Conservation (phyloP, 2,113 vertebrate genomes). For the Pelmatolapia mariae region DNA sequence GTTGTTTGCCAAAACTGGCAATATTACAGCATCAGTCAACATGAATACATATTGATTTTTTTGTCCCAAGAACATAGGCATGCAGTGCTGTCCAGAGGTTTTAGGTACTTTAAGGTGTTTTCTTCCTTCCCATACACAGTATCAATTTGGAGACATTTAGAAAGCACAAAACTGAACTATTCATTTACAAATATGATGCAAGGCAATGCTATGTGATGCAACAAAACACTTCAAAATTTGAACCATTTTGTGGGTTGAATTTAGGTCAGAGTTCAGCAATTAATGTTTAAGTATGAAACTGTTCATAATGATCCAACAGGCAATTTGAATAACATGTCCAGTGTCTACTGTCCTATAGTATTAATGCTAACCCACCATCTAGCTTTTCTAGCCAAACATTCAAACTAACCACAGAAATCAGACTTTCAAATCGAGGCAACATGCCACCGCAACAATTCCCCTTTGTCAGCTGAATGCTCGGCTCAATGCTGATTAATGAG, state of each 20-base stretch:
- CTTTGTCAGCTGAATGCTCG: slow-evolving; percentile 23
- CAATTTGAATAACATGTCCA: background rate
- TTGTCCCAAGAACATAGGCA: background rate
- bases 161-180: background rate
- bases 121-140: background rate
- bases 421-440: slow-evolving; percentile 17
- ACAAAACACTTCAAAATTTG: background rate
- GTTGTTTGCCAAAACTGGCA: background rate
- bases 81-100: background rate
- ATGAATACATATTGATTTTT: slow-evolving; percentile 25
- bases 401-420: slow-evolving; percentile 26
- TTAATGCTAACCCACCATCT: background rate
- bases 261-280: background rate
- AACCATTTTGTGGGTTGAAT: background rate
- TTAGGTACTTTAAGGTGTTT: background rate
- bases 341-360: background rate
- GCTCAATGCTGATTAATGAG: slow-evolving; percentile 68
- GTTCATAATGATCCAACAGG: background rate
- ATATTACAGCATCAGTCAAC: slow-evolving; percentile 15
- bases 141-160: background rate
- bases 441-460: slow-evolving; percentile 15
- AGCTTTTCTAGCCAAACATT: background rate
- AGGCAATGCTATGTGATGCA: background rate
- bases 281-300: background rate
- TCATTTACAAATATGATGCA: background rate